Evolutionary conservation across 2,113 vertebrate species (phyloP).

Genomic region (Bufo bufo): DNA sequence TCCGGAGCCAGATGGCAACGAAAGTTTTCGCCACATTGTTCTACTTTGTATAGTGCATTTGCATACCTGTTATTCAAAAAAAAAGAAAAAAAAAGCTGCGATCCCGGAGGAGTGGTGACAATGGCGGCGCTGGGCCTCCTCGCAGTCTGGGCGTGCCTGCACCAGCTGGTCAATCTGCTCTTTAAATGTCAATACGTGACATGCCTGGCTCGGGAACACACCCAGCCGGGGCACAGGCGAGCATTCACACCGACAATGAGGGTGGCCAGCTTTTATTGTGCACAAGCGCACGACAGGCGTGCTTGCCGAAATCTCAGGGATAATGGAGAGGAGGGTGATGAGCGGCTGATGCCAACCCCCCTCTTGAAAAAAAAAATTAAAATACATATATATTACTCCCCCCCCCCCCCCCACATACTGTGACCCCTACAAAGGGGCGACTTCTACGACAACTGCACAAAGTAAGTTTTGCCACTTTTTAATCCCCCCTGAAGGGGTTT

Average conservation of each 20-base stretch:
- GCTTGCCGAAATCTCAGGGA: background rate
- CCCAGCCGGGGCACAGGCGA: constrained; percentile 25
- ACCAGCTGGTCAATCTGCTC: constrained; percentile 44
- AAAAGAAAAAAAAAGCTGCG: background rate
- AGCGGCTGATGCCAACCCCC: no score
- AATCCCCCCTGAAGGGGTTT: no score
- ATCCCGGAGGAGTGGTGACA: background rate
- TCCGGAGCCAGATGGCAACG: no score
- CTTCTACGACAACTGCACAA: no score
- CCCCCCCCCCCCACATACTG: no score
- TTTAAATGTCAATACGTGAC: constrained; percentile 50
- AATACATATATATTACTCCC: no score
- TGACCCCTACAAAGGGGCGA: no score
- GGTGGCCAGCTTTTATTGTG: background rate
- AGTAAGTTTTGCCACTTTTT: no score
- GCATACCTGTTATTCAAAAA: background rate
- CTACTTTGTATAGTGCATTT: background rate
- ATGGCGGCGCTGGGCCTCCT: background rate
- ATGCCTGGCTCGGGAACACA: constrained; percentile 32
- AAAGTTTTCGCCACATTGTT: background rate
- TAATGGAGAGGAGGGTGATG: background rate
- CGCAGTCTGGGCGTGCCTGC: constrained; percentile 15
- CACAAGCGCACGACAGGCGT: background rate
- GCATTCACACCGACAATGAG: constrained; percentile 15
- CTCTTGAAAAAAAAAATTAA: no score